phyloP scores from a whole-genome alignment of 35 echinoderm and acorn worm genomes.

The Ptychodera flava region DNA sequence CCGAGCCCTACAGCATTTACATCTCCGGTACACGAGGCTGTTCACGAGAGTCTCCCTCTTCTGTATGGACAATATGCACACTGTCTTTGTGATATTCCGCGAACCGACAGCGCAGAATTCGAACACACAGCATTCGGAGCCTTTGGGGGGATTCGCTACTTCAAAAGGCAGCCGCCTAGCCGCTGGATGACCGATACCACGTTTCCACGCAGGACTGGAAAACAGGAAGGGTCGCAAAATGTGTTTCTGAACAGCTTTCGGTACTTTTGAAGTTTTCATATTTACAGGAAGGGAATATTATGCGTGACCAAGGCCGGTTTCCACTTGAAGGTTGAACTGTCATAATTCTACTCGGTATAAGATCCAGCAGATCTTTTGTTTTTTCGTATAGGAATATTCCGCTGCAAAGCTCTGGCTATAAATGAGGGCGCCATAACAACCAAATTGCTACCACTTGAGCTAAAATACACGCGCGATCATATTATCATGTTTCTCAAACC shows the following conservation, averaged over 20 bases:
- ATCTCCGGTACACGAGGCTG: not conserved
- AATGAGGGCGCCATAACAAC: too few species aligned
- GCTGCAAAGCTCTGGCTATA: too few species aligned
- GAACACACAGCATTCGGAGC: not conserved
- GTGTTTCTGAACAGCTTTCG: not conserved
- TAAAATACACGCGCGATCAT: too few species aligned
- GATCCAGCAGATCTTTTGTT: too few species aligned
- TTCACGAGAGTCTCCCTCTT: not conserved
- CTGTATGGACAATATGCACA: not conserved
- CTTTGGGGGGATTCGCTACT: not conserved
- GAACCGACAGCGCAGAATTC: not conserved
- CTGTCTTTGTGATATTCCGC: not conserved
- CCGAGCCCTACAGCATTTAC: not conserved
- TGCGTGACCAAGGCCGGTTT: too few species aligned
- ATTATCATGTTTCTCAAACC: too few species aligned
- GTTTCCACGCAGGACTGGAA: not conserved
- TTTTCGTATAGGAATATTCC: too few species aligned
- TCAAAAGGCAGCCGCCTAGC: not conserved
- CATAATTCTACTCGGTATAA: too few species aligned
- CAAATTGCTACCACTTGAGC: too few species aligned
- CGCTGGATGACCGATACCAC: not conserved
- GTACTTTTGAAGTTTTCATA: not conserved
- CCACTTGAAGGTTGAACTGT: too few species aligned
- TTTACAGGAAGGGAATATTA: too few species aligned
- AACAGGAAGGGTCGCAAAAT: not conserved